These are phyloP conservation scores for Cylloceria caligata DNA, from an alignment of 2,888 invertebrate species.

Conservation along the genomic window DNA sequence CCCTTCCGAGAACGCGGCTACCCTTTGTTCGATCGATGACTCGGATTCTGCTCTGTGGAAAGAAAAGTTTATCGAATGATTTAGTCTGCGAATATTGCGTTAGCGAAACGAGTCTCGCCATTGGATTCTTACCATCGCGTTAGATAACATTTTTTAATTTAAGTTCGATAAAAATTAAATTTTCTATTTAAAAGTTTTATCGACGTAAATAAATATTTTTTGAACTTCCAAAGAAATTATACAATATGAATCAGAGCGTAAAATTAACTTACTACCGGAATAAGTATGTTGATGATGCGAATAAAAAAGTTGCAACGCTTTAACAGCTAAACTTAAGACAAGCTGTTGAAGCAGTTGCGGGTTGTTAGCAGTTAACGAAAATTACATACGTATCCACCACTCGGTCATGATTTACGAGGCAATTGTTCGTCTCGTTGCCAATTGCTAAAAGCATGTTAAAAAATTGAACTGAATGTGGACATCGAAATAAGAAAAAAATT, in stretches of 20 bases:
- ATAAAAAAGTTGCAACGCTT: slow-evolving; percentile 3
- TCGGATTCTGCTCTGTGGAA: slow-evolving; percentile 67
- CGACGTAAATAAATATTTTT: neutral
- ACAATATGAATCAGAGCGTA: too few relatives aligned
- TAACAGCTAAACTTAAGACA: slow-evolving; percentile 3
- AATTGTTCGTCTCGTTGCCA: neutral
- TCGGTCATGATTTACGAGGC: too few relatives aligned
- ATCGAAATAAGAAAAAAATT: neutral
- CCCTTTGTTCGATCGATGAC: slow-evolving; percentile 78
- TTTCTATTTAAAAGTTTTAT: neutral
- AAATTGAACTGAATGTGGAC: neutral
- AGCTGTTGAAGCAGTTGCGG: neutral
- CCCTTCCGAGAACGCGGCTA: slow-evolving; percentile 79
- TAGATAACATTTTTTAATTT: neutral
- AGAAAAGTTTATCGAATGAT: slow-evolving; percentile 79
- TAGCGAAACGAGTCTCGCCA: neutral
- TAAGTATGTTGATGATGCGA: neutral
- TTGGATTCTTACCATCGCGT: neutral
- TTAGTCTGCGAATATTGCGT: slow-evolving; percentile 72
- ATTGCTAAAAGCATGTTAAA: neutral
- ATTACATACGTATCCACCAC: too few relatives aligned
- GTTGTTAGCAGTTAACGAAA: neutral
- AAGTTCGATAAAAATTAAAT: neutral
- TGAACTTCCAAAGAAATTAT: neutral
- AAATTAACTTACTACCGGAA: neutral